Percentiles rank a stretch among this genome's conserved stretches.
These are phyloP conservation scores for Myripristis murdjan DNA, from an alignment of 2,797 vertebrate species.

Conservation along the genomic window DNA sequence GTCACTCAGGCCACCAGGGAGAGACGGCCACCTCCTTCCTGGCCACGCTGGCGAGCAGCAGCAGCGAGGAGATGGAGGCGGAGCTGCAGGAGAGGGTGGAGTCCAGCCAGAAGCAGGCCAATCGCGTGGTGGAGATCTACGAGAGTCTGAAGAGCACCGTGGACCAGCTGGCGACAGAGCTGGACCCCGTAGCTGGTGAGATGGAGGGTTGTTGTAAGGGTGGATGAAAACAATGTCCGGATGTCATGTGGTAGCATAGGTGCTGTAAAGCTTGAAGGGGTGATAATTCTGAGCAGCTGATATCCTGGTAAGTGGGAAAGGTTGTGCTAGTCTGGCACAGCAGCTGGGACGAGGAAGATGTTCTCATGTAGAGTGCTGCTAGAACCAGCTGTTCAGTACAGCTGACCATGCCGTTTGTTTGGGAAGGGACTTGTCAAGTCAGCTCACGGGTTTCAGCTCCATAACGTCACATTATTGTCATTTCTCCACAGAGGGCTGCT, in stretches of 20 bases:
- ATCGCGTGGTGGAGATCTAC: slow-evolving; percentile 91
- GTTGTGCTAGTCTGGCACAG: too few relatives aligned
- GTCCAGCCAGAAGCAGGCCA: slow-evolving; percentile 91
- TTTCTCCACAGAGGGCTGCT: slow-evolving; percentile 71
- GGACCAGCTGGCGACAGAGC: slow-evolving; percentile 80
- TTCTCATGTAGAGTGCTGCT: too few relatives aligned
- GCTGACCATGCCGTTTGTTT: not conserved
- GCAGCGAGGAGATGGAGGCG: slow-evolving; percentile 96
- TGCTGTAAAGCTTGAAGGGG: too few relatives aligned
- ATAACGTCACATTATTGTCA: not conserved
- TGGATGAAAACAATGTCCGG: not conserved
- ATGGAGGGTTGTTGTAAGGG: not conserved
- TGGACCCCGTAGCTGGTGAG: slow-evolving; percentile 75
- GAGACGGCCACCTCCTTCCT: slow-evolving; percentile 92
- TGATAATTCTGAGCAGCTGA: too few relatives aligned
- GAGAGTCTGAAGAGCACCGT: slow-evolving; percentile 88
- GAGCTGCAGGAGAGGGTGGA: slow-evolving; percentile 96
- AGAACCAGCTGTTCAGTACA: not conserved
- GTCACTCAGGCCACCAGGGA: slow-evolving; percentile 80
- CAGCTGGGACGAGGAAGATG: too few relatives aligned
- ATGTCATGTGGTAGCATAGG: too few relatives aligned
- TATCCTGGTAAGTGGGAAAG: too few relatives aligned
- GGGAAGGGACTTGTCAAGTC: not conserved
- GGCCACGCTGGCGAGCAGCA: slow-evolving; percentile 96
- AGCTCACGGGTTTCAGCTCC: not conserved